phyloP scores from a whole-genome alignment of 92 coral and sea anemone genomes.

The Phenganax stokvisi region DNA sequence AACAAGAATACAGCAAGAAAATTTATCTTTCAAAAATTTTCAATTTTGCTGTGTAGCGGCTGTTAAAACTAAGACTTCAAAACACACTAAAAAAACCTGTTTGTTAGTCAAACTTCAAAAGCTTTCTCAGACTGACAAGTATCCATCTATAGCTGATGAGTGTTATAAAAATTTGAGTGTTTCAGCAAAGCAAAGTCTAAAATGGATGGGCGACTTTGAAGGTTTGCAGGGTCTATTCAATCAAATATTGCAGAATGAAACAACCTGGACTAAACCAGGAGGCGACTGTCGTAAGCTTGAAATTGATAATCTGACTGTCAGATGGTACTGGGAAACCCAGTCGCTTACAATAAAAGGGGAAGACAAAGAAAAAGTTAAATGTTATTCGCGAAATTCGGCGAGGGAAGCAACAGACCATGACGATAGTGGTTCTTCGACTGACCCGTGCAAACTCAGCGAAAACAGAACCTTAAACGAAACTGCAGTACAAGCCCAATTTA shows the following conservation, averaged over 20 bases:
- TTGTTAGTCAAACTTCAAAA: no score
- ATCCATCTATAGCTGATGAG: not conserved
- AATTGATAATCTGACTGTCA: not conserved
- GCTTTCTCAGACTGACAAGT: no score
- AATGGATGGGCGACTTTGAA: not conserved
- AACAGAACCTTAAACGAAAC: no score
- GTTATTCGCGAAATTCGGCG: not conserved
- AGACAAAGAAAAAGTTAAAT: not conserved
- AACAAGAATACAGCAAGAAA: no score
- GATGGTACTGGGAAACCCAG: no score
- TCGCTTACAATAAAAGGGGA: not conserved
- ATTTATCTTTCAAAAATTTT: no score
- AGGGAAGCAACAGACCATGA: not conserved
- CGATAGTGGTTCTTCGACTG: not conserved
- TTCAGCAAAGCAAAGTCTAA: not conserved
- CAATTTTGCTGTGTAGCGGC: no score
- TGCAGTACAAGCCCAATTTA: no score
- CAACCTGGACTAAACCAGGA: conserved; percentile 22
- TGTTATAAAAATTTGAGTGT: not conserved
- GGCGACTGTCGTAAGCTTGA: conserved; percentile 15
- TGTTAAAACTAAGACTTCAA: no score
- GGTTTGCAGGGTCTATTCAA: conserved; percentile 10
- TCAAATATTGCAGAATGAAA: not conserved
- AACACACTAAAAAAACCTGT: no score
- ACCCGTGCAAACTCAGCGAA: no score